Base-by-base conservation (phyloP, 2,888 invertebrate species). In the Villa cingulata region DNA sequence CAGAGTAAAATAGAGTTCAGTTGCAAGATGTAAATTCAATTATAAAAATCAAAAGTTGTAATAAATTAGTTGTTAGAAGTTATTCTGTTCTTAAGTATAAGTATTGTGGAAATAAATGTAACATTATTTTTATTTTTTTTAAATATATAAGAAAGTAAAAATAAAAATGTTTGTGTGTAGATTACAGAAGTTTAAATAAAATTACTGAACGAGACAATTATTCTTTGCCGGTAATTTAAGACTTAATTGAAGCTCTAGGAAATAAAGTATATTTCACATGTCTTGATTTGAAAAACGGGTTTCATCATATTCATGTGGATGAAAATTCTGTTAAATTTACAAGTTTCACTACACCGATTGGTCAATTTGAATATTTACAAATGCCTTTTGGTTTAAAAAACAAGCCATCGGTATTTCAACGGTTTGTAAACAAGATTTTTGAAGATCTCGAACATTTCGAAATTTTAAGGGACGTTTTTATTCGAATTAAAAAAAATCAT, bases 381-480 rank as follows among this genome's bases (percentile, higher is more conserved):
- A 48, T 54, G 53, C 52, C 51, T 15, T 53, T 52, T 29, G 52
- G 41, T 1, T 45, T 48, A 23, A 45, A 41, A 9, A 48, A 48
- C 29, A 43, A 29, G 17, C 40, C 53, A 9, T 37, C 48, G 3
- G 36, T 40, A 16, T 49, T 49, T 17, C 56, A 54, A 40, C 42
- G 53, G 39, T 54, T 49, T 41, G 46, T 57, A 9, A 52, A 51
- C 32, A 37, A 20, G 4, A 49, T 54, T n/a, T 45, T 54, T 49
- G 18, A 37, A 17, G 15, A 34, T n/a, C 27, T 48, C 16, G 56
- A 59, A 37, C 51, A 54, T n/a, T 32, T 63, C 9, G 36, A 49
- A 6, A 37, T 56, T 18, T 39, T 63, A 29, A 54, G 56, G 40
- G 41, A 54, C 19, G 55, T 62, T 2, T 47, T 62, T 3, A 4